Conservation (phyloP, 2,888 invertebrate genomes). For the Polydrusus pterygomalis region DNA sequence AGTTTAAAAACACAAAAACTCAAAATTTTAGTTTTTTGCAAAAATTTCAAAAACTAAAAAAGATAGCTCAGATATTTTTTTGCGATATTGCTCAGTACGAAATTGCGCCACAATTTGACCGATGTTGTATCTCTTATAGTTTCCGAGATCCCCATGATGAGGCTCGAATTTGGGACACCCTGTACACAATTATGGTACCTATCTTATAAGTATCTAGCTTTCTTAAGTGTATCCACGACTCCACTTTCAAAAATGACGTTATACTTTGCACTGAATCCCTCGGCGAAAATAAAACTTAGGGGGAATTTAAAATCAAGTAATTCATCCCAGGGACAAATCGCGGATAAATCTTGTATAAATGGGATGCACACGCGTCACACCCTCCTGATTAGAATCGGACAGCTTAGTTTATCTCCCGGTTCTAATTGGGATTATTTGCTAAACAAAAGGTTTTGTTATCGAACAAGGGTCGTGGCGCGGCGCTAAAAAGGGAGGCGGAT, state of each 20-base stretch:
- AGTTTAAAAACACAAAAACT: too few species aligned
- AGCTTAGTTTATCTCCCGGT: slow-evolving; percentile 52
- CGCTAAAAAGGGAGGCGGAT: slow-evolving; percentile 47
- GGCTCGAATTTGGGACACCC: too few species aligned
- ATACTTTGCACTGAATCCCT: slow-evolving; percentile 2
- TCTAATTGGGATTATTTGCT: slow-evolving; percentile 57
- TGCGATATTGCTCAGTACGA: too few species aligned
- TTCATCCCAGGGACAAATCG: slow-evolving; percentile 51
- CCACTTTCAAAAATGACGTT: too few species aligned
- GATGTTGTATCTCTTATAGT: too few species aligned
- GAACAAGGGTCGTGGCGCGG: slow-evolving; percentile 55
- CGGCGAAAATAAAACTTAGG: slow-evolving; percentile 31
- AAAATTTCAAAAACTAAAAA: too few species aligned
- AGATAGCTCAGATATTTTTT: too few species aligned
- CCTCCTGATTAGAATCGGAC: slow-evolving; percentile 55
- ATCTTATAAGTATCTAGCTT: too few species aligned
- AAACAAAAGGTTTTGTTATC: slow-evolving; percentile 57
- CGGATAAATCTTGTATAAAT: slow-evolving; percentile 52
- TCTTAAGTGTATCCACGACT: too few species aligned
- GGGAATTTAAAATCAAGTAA: slow-evolving; percentile 50
- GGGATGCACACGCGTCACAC: slow-evolving; percentile 53
- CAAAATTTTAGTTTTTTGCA: not conserved
- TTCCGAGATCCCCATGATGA: too few species aligned
- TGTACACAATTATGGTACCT: too few species aligned
- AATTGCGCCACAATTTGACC: too few species aligned